Conservation (phyloP, 2,888 invertebrate genomes). For the Andrena fulva region DNA sequence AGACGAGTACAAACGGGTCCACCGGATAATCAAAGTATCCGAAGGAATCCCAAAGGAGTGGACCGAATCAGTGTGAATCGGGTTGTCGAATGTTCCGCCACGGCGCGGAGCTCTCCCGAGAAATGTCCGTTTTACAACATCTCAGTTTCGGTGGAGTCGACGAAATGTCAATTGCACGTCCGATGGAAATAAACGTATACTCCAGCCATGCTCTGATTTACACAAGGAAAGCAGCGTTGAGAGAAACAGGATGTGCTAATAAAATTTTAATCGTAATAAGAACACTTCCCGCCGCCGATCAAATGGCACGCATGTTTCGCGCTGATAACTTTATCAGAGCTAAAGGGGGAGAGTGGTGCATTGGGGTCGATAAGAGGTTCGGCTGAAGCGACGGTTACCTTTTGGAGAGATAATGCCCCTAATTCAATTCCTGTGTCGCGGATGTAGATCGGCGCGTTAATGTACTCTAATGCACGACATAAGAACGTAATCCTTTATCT, state of each 20-base stretch:
- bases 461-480: slow-evolving; percentile 17
- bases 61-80: neutral
- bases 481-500: slow-evolving; percentile 31
- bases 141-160: neutral
- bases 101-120: neutral
- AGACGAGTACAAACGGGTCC: slow-evolving; percentile 4
- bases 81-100: neutral
- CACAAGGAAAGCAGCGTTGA: no score
- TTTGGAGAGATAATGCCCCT: slow-evolving; percentile 21
- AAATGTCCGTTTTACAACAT: neutral
- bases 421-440: slow-evolving; percentile 32
- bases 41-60: slow-evolving; percentile 5
- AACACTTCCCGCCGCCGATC: neutral
- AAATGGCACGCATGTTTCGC: neutral
- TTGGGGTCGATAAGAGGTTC: slow-evolving; percentile 20
- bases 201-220: no score
- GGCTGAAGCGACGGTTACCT: slow-evolving; percentile 11
- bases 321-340: slow-evolving; percentile 22
- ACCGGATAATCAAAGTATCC: slow-evolving; percentile 45
- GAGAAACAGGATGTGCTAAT: neutral
- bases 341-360: neutral
- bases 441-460: slow-evolving; percentile 20
- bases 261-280: neutral
- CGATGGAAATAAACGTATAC: no score
- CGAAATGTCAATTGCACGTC: no score